Conservation (phyloP, 2,797 vertebrate genomes). For the Sebastes diploproa region DNA sequence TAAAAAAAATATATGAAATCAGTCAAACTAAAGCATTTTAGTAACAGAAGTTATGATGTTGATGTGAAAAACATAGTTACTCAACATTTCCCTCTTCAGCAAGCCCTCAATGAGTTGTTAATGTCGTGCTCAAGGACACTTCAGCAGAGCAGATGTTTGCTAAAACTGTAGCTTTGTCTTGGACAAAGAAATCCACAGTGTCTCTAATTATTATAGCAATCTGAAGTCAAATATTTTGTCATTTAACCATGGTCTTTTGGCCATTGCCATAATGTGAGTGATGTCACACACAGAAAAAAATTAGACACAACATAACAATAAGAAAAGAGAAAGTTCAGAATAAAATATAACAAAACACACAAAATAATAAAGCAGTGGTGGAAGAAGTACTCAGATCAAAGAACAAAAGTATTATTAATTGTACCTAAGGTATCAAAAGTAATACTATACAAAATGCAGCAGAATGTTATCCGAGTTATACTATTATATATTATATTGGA, state of each 20-base stretch:
- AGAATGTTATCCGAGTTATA: neutral
- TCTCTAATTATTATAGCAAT: neutral
- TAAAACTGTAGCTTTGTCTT: neutral
- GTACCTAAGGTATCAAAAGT: too few species aligned
- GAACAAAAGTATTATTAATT: neutral
- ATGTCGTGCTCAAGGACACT: neutral
- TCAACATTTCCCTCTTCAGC: neutral
- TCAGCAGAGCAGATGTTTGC: neutral
- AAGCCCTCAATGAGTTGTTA: neutral
- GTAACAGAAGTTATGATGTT: neutral
- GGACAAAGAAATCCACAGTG: neutral
- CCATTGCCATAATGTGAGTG: neutral
- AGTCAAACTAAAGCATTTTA: neutral
- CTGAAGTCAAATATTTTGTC: neutral
- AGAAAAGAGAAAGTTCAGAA: too few species aligned
- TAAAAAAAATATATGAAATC: neutral
- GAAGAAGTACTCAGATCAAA: neutral
- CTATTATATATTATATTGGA: neutral
- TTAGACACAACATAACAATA: neutral
- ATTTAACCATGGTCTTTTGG: neutral
- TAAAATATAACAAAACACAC: neutral
- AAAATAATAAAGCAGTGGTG: neutral
- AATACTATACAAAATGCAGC: rapidly evolving
- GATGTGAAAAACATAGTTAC: neutral
- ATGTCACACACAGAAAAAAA: too few species aligned